A percentile compares a stretch with the other conserved stretches of the same genome.
Conservation (phyloP, 2,113 vertebrate species). For the Larimichthys polyactis region DNA sequence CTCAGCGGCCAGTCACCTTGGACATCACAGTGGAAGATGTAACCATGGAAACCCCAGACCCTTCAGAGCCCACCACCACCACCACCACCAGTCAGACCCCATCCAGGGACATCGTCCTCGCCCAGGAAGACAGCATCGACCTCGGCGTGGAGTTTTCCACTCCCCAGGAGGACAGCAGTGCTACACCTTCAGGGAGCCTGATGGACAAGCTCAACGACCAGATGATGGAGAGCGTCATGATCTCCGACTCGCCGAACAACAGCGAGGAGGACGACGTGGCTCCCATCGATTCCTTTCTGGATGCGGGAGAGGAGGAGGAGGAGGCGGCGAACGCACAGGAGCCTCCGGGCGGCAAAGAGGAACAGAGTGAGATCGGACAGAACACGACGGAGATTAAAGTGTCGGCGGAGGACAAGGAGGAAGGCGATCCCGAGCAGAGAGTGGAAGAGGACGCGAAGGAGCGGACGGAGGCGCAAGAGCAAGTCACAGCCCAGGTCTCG, state of each 20-base stretch:
- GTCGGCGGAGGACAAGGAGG: conserved; percentile 51
- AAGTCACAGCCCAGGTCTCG: conserved; percentile 16
- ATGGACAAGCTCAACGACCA: conserved; percentile 93
- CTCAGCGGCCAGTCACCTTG: conserved; percentile 81
- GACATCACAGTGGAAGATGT: conserved; percentile 63
- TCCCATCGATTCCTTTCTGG: conserved; percentile 89
- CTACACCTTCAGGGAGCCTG: conserved; percentile 85
- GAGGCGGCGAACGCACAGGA: conserved; percentile 30
- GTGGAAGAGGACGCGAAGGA: conserved; percentile 19
- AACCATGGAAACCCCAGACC: conserved; percentile 6
- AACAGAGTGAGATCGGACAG: conserved; percentile 54
- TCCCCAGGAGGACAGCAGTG: conserved; percentile 87
- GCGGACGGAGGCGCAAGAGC: conserved; percentile 31
- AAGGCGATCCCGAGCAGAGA: conserved; percentile 10
- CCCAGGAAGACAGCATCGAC: conserved; percentile 93
- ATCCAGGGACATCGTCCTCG: conserved; percentile 74
- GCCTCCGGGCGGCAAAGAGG: conserved; percentile 10
- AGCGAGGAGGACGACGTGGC: conserved; percentile 94
- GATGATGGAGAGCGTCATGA: conserved; percentile 99
- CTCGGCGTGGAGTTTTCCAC: conserved; percentile 89
- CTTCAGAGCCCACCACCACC: conserved; percentile 1
- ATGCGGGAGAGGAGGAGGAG: conserved; percentile 73
- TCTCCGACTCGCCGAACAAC: conserved; percentile 96
- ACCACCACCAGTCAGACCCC: conserved; percentile 31
- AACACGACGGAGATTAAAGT: conserved; percentile 75